These are phyloP conservation scores for Spisula solida DNA, from an alignment of 2,888 invertebrate genomes.

Conservation along the genomic window DNA sequence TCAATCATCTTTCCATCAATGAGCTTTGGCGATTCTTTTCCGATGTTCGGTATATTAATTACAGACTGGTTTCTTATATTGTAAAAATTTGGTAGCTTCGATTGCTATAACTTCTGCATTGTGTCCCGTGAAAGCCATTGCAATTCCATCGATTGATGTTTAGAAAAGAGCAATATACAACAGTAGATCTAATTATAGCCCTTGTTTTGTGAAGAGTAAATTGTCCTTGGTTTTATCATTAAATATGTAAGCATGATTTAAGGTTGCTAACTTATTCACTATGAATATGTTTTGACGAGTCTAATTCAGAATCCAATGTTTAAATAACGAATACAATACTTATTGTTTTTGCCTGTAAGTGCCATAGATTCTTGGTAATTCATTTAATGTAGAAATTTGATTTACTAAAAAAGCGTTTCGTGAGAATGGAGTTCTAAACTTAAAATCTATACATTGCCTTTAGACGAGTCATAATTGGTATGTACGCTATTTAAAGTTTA, in stretches of 20 bases:
- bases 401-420: background rate
- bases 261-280: background rate
- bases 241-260: background rate
- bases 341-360: background rate
- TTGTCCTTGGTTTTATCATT: background rate
- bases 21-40: background rate
- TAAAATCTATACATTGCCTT: background rate
- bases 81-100: background rate
- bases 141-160: slow-evolving; percentile 10
- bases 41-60: slow-evolving; percentile 5
- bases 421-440: background rate
- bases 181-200: background rate
- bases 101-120: background rate
- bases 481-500: no score
- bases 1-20: background rate
- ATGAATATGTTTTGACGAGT: background rate
- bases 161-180: background rate
- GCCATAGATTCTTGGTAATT: background rate
- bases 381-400: background rate
- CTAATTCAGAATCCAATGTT: background rate
- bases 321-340: background rate
- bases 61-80: background rate
- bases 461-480: background rate
- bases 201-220: background rate
- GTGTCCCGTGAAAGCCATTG: background rate